phyloP scores from a whole-genome alignment of 2,113 vertebrate genomes.

The Erythrolamprus reginae region DNA sequence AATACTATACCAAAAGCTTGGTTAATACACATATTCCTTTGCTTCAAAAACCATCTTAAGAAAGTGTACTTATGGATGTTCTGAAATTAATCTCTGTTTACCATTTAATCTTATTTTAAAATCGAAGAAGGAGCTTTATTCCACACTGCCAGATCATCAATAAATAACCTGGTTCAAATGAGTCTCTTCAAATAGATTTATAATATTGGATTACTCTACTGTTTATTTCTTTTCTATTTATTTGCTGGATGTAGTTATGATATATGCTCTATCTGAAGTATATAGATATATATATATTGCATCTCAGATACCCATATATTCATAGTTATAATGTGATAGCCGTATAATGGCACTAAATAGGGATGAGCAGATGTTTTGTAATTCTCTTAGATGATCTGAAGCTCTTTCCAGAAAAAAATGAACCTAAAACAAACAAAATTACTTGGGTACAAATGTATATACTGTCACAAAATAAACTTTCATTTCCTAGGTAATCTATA shows the following conservation, averaged over 20 bases:
- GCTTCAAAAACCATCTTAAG: constrained; percentile 31
- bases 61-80: constrained; percentile 2
- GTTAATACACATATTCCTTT: constrained; percentile 47
- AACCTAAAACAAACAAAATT: background rate
- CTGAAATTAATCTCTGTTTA: constrained; percentile 11
- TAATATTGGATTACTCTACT: background rate
- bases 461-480: background rate
- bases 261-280: background rate
- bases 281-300: background rate
- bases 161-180: background rate
- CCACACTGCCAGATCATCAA: background rate
- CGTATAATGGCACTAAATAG: background rate
- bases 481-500: background rate
- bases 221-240: background rate
- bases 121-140: background rate
- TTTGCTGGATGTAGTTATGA: background rate
- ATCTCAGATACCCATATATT: background rate
- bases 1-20: constrained; percentile 28
- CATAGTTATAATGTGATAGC: background rate
- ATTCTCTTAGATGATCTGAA: background rate
- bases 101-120: constrained; percentile 21
- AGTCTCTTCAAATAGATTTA: background rate
- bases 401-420: background rate
- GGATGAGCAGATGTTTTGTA: background rate
- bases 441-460: background rate